These are phyloP conservation scores for Eupithecia exiguata DNA, from an alignment of 2,888 invertebrate genomes.

Conservation along the genomic window DNA sequence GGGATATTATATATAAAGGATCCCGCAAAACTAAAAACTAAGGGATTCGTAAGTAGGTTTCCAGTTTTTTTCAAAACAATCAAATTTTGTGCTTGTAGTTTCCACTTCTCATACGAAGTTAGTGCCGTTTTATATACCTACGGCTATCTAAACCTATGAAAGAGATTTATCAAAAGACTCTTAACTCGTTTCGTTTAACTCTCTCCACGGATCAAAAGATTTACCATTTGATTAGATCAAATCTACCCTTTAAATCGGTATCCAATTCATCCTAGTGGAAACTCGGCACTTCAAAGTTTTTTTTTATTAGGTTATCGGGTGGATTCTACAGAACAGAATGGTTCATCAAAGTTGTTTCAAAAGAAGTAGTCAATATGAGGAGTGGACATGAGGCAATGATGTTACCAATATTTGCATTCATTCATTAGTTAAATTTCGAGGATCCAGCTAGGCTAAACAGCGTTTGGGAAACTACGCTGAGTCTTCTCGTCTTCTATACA, in stretches of 20 bases:
- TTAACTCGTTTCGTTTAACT: conserved; percentile 1
- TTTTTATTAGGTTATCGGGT: neutral
- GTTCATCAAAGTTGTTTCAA: neutral
- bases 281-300: conserved; percentile 5
- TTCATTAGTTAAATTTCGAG: neutral
- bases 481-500: no score
- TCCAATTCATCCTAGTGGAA: neutral
- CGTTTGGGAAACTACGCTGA: no score
- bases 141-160: neutral
- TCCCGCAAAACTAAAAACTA: no score
- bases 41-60: no score
- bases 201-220: conserved; percentile 8
- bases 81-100: neutral
- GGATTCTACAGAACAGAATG: neutral
- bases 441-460: no score
- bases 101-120: neutral
- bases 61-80: no score
- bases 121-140: neutral
- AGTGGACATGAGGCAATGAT: neutral
- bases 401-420: neutral
- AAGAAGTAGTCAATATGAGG: neutral
- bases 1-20: no score
- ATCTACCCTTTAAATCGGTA: neutral
- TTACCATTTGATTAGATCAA: conserved; percentile 4
- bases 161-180: conserved; percentile 1